A percentile compares a stretch with the other conserved stretches of the same genome.
phyloP scores from a whole-genome alignment of 2,888 invertebrate species.

The Antheraea yamamai region DNA sequence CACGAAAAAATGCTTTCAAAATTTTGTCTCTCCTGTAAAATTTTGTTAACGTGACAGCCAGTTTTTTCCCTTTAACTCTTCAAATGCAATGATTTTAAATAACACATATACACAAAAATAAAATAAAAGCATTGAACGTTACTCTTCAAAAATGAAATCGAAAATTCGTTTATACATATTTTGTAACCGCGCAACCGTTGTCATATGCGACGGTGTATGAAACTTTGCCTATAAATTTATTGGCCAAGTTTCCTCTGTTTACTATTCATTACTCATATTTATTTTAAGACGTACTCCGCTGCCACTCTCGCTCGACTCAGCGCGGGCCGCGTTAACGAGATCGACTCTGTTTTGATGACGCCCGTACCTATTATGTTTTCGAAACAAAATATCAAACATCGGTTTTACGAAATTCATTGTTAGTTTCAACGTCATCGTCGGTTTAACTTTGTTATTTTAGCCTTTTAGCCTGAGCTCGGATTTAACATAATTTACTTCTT shows the following conservation, averaged over 20 bases:
- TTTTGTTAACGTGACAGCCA: no score
- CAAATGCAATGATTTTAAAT: no score
- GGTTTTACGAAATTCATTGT: neutral
- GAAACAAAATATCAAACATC: neutral
- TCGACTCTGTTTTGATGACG: neutral
- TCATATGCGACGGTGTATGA: slow-evolving; percentile 9
- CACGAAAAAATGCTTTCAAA: no score
- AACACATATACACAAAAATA: no score
- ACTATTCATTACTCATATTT: slow-evolving; percentile 15
- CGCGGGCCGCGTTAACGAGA: neutral
- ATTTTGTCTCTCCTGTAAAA: no score
- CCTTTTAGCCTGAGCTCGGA: neutral
- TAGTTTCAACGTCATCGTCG: neutral
- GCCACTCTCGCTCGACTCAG: neutral
- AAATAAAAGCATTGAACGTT: neutral
- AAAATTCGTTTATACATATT: neutral
- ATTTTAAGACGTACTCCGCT: slow-evolving; percentile 12
- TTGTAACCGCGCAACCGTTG: slow-evolving; percentile 32
- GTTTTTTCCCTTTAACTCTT: no score
- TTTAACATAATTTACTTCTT: neutral
- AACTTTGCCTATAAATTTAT: slow-evolving; percentile 14
- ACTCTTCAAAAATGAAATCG: neutral
- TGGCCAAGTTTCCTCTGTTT: slow-evolving; percentile 12
- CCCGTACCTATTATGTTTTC: neutral
- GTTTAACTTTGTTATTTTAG: neutral